Evolutionary conservation across 2,888 invertebrate genomes (phyloP), one percentile per base, ranked within the genome.

Genomic region (Zaprionus lineosus): DNA sequence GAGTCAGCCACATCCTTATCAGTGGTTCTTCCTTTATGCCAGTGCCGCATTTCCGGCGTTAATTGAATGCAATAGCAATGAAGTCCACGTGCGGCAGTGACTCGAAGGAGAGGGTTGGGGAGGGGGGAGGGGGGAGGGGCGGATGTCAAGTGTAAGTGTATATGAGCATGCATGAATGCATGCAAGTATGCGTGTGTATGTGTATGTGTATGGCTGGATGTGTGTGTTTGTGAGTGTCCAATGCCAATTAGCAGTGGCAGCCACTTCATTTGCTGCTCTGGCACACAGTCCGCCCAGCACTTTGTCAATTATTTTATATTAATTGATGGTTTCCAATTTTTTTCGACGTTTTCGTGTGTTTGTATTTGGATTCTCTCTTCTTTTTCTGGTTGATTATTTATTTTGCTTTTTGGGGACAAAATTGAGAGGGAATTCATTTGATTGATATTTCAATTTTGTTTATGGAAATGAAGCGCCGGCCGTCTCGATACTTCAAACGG

Each of bases 31-130:
- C 53, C 60, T 48, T 57, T 48, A 36, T 53, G 40, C 55, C 52
- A 46, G 26, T 44, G 75, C 41, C 43, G 72, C 64, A 62, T 82
- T 75, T 79, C 85, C 79, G 75, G 59, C 60, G 51, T 74, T 84
- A 84, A 83, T 82, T 79, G 79, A 78, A 72, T 78, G 50, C 60
- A 40, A 31, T 48, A 43, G 50, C 60, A 40, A 31, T 48, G 47
- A 24, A 28, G 53, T 67, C 44, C 65, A 61, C 61, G 61, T 65
- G 47, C 43, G 46, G 9, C 8, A 5, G 33, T 37, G 9, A n/a
- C 15, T 2, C n/a, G n/a, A 12, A 2, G 12, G 14, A 12, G 31
- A 12, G 15, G 11, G 34, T 12, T n/a, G n/a, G n/a, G n/a, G n/a
- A n/a, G n/a, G n/a, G n/a, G n/a, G n/a, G n/a, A n/a, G n/a, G n/a